Evolutionary conservation across 2,797 vertebrate genomes (phyloP), one percentile per base, ranked within the genome.

Genomic region (Antrozous pallidus): DNA sequence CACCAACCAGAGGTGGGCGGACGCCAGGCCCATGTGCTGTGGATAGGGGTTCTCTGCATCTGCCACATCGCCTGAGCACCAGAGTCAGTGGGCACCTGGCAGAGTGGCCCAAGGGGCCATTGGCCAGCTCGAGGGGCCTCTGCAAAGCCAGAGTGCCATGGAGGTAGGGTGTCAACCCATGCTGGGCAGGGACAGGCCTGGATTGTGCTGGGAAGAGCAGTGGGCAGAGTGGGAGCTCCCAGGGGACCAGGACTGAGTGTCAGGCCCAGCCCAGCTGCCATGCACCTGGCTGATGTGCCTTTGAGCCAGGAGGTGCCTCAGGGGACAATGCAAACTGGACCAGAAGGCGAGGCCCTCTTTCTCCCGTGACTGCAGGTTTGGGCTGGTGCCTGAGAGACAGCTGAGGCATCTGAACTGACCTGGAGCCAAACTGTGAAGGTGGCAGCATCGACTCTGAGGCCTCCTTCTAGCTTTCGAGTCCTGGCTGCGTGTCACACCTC

Each of bases 11-110:
- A 28, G 45, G 63, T 17, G 4, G 51, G 14, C 42, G 2, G 58
- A 17, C 0, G 0, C 42, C 58, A 26, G 45, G 63, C 36, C 28
- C 13, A 8, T 6, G 14, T 0, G 1, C 7, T n/a, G 31, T 10
- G 56, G 17, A 3, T 12, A 6, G 24, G 16, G 16, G 73, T 26
- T 38, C 28, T 88, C 61, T 28, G 31, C 1, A 14, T n/a, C 12
- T 22, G 13, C 33, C 58, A 4, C 51, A n/a, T 13, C 31, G 12
- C 28, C 9, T 1, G 2, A 47, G 20, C 9, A 81, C 51, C 22
- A 33, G 31, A 26, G n/a, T 8, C 83, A 77, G 33, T 42, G 28
- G 40, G 51, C 36, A 45, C 8, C 18, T 22, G 63, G 54, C 36
- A 42, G 42, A 31, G 18, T 13, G 36, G 38, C 18, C 11, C 8